A percentile compares a stretch with the other conserved stretches of the same genome.
phyloP scores from a whole-genome alignment of 1,140 invertebrate genomes.

The Acarapis woodi region DNA sequence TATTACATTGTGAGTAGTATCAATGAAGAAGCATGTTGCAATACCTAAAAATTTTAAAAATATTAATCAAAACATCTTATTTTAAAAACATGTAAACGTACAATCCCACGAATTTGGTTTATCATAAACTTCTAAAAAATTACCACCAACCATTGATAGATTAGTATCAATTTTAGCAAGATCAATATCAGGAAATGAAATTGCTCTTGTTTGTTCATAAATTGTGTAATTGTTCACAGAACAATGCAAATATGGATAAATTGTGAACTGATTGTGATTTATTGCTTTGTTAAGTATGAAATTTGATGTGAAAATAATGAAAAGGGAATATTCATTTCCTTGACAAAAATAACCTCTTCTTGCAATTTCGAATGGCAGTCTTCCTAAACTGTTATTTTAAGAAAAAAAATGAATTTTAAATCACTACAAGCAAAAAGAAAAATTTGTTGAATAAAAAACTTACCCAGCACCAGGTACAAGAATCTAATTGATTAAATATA shows the following conservation, averaged over 20 bases:
- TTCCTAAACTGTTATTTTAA: no score
- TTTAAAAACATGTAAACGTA: slow-evolving; percentile 70
- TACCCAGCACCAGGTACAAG: slow-evolving; percentile 80
- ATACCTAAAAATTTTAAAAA: no score
- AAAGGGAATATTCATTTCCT: slow-evolving; percentile 89
- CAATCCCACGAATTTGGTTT: slow-evolving; percentile 51
- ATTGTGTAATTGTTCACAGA: slow-evolving; percentile 56
- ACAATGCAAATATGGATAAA: slow-evolving; percentile 82
- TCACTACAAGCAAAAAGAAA: no score
- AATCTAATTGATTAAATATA: slow-evolving; percentile 31
- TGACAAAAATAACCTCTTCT: slow-evolving; percentile 59
- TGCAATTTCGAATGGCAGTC: slow-evolving; percentile 76
- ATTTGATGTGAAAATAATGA: slow-evolving; percentile 87
- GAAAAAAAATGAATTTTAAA: no score
- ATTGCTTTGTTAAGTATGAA: slow-evolving; percentile 64
- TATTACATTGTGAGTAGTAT: slow-evolving; percentile 85
- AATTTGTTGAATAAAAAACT: no score
- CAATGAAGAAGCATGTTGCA: slow-evolving; percentile 99
- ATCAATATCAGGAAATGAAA: slow-evolving; percentile 67
- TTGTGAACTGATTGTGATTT: slow-evolving; percentile 22
- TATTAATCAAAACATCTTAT: no score
- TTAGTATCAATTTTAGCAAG: slow-evolving; percentile 34
- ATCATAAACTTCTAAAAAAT: slow-evolving; percentile 59
- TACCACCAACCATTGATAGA: slow-evolving; percentile 87
- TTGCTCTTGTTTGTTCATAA: slow-evolving; percentile 41